Evolutionary conservation across 1,140 invertebrate species (phyloP).

Genomic region (Psilanteris sp.): DNA sequence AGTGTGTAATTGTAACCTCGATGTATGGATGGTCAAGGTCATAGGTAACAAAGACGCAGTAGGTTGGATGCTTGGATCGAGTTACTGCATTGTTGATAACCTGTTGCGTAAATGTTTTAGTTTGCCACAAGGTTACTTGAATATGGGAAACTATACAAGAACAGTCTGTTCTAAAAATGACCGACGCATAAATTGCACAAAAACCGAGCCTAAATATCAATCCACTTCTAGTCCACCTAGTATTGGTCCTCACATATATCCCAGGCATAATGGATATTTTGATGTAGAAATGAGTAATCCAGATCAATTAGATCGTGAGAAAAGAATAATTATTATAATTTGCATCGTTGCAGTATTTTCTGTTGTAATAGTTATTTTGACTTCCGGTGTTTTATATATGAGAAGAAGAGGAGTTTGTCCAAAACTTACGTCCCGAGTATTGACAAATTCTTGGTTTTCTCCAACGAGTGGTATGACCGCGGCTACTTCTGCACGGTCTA

Average conservation of each 20-base stretch:
- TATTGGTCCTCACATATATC: slow-evolving; percentile 75
- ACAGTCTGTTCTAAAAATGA: slow-evolving; percentile 80
- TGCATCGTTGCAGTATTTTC: slow-evolving; percentile 79
- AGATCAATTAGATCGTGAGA: slow-evolving; percentile 75
- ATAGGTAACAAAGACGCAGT: slow-evolving; percentile 73
- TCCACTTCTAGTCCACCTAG: slow-evolving; percentile 74
- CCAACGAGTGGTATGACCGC: slow-evolving; percentile 74
- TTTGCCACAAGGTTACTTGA: slow-evolving; percentile 82
- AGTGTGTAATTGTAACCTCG: slow-evolving; percentile 83
- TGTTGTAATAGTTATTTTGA: slow-evolving; percentile 78
- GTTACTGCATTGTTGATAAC: slow-evolving; percentile 83
- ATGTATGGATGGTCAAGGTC: slow-evolving; percentile 80
- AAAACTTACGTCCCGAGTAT: slow-evolving; percentile 71
- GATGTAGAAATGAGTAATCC: slow-evolving; percentile 76
- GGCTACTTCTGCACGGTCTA: slow-evolving; percentile 81
- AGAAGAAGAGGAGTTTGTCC: slow-evolving; percentile 80
- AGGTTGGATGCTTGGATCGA: slow-evolving; percentile 80
- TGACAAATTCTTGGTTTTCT: slow-evolving; percentile 75
- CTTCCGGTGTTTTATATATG: slow-evolving; percentile 80
- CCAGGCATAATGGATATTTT: slow-evolving; percentile 73
- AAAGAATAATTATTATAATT: slow-evolving; percentile 77
- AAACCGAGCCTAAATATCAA: slow-evolving; percentile 65
- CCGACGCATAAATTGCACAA: slow-evolving; percentile 69
- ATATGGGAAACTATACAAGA: slow-evolving; percentile 83
- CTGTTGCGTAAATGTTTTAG: slow-evolving; percentile 83